Evolutionary conservation across 2,113 vertebrate genomes (phyloP), one percentile per base, ranked within the genome.

Genomic region (Calyptommatus sinebrachiatus): DNA sequence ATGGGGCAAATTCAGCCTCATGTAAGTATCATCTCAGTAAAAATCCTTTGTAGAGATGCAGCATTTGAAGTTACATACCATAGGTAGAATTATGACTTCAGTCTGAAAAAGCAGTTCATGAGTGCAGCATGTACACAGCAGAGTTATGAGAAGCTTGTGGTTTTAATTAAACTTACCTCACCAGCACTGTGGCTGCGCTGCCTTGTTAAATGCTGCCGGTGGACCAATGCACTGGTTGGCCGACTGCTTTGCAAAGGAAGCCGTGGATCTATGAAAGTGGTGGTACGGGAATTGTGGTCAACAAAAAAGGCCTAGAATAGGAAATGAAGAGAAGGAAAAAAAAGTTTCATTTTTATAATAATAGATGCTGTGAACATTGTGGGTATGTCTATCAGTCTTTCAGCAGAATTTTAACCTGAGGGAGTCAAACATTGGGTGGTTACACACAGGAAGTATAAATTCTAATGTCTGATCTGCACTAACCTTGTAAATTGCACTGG

Each of bases 171-270:
- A 50, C 96, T 94, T 74, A 99, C 98, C 97, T 99, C 98, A 2
- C 98, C 98, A 0, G 98, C 98, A 0, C 98, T 99, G 94, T 99
- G 98, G 91, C 98, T 99, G 89, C 98, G 97, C 28, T 99, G 98
- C 7, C 98, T 94, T 0, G 96, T 97, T 84, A 99, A 87, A 87
- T 99, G 98, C 85, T 99, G 98, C 76, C 98, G 96, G 35, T 99
- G 97, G 12, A 97, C 97, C 90, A 99, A 85, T 0, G 97, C 96
- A 1, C 97, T 97, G 0, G 97, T 97, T 90, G 98, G 98, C 73
- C 98, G 91, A 12, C 97, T 96, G 77, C 97, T 99, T 94, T 99
- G 98, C 73, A 99, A 86, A 7, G 98, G 98, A 48, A 99, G 96
- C 84, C 98, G 96, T 0, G 98, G 98, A 84, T 99, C 98, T 4